Percentiles rank a stretch among this genome's conserved stretches.
These are phyloP conservation scores for Tanytarsus gracilentus DNA, from an alignment of 2,888 invertebrate genomes.

Conservation along the genomic window DNA sequence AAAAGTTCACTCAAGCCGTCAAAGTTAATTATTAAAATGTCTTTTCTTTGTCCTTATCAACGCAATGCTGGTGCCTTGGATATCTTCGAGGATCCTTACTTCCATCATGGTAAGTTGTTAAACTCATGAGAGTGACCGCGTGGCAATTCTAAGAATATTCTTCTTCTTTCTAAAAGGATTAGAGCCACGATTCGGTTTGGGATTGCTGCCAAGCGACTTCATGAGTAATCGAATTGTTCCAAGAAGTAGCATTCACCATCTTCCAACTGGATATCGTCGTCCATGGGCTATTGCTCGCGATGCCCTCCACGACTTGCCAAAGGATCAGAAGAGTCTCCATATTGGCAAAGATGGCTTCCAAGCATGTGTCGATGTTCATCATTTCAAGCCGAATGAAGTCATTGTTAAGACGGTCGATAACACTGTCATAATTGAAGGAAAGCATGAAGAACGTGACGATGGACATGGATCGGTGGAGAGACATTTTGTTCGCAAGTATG, in stretches of 20 bases:
- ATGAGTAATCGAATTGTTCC: neutral
- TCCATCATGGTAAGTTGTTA: conserved; percentile 9
- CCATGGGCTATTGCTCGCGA: conserved; percentile 18
- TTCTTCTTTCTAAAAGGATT: too few species aligned
- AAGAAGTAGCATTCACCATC: neutral
- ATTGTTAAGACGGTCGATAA: conserved; percentile 67
- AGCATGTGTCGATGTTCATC: conserved; percentile 64
- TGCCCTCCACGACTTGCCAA: neutral
- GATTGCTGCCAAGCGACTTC: conserved; percentile 9
- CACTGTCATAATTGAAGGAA: conserved; percentile 64
- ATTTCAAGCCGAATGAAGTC: conserved; percentile 71
- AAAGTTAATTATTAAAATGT: too few species aligned
- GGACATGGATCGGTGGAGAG: conserved; percentile 50
- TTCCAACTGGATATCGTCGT: conserved; percentile 21
- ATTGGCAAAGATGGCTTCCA: conserved; percentile 41
- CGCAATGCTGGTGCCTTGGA: too few species aligned
- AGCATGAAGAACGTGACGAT: conserved; percentile 66
- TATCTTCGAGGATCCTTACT: conserved; percentile 20
- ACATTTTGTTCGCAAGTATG: conserved; percentile 66
- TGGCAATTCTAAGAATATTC: too few species aligned
- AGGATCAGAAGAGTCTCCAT: conserved; percentile 3
- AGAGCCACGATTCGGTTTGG: conserved; percentile 17
- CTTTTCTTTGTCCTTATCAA: too few species aligned
- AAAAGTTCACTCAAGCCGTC: too few species aligned
- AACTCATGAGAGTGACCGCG: too few species aligned